Base-by-base conservation (phyloP, 2,888 invertebrate genomes). In the Scaptomyza reducta region DNA sequence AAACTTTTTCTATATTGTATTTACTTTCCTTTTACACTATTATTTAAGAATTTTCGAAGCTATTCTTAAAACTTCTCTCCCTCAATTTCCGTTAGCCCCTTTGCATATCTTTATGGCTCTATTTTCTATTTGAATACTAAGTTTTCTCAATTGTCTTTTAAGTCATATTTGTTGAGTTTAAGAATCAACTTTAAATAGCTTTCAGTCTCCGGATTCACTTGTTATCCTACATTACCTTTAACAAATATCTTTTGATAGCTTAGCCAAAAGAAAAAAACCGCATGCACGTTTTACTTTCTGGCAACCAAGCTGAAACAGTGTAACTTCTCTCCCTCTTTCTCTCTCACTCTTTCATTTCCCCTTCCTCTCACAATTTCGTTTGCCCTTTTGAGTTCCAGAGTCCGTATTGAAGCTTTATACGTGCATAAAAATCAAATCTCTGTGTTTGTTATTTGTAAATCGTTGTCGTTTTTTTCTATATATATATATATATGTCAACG, bases 391-490 rank as follows among this genome's bases (percentile, higher is more conserved):
- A 13, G 16, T 16, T 40, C 5, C 6, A 16, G 2, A n/a, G 27
- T 33, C 33, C 35, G 53, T 31, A 44, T 63, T 58, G 56, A 46
- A 61, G 65, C 74, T 63, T 65, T 66, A 82, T 70, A 79, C 82
- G 88, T 83, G 82, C 82, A 83, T 83, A 82, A 83, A 87, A 83
- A 85, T 87, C 88, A 83, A 85, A 83, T 87, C 83, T 79, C 74
- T 59, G 67, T 77, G 71, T 85, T 74, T 78, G 79, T 76, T 85
- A 74, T 87, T 79, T 85, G 79, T 85, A 70, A 81, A 79, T 83
- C 65, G 50, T 59, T 78, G 70, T 65, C 82, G 76, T 67, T 79
- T 18, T 47, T 47, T 85, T 74, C 77, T 51, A 81, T 84, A n/a
- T n/a, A n/a, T n/a, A n/a, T n/a, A n/a, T n/a, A n/a, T n/a, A n/a